phyloP scores from a whole-genome alignment of 2,888 invertebrate species.

The Campoplex nolae region DNA sequence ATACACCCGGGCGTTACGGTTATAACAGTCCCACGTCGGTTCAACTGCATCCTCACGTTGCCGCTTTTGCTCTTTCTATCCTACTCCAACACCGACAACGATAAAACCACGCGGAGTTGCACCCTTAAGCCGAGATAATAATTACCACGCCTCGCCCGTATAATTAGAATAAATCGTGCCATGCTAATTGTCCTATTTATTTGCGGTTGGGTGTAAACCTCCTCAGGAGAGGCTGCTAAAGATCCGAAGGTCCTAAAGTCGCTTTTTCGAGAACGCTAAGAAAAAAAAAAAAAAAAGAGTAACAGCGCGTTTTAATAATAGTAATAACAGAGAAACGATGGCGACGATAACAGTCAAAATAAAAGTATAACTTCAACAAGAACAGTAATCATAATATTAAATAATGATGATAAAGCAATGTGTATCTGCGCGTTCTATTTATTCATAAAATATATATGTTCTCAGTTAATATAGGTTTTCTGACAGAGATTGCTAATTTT shows the following conservation, averaged over 20 bases:
- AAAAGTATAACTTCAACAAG: neutral
- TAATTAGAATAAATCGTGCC: slow-evolving; percentile 80
- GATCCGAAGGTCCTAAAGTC: slow-evolving; percentile 12
- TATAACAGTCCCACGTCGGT: slow-evolving; percentile 58
- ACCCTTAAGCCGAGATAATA: slow-evolving; percentile 78
- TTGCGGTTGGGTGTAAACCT: slow-evolving; percentile 71
- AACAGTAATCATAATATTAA: neutral
- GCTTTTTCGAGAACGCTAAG: neutral
- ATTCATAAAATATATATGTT: too few species aligned
- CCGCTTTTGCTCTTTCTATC: slow-evolving; percentile 35
- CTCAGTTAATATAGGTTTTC: neutral
- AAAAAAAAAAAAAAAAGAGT: neutral
- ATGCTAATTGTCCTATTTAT: slow-evolving; percentile 80
- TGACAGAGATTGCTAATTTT: slow-evolving; percentile 7
- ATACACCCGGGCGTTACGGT: slow-evolving; percentile 62
- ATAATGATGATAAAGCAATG: neutral
- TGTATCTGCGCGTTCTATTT: too few species aligned
- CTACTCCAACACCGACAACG: slow-evolving; percentile 59
- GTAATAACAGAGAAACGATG: neutral
- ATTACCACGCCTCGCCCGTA: slow-evolving; percentile 73
- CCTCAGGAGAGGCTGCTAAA: slow-evolving; percentile 43
- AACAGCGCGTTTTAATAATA: neutral
- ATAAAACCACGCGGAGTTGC: slow-evolving; percentile 59
- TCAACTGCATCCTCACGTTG: slow-evolving; percentile 46
- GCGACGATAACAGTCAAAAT: neutral